Percentiles rank a stretch among this genome's conserved stretches.
phyloP scores from a whole-genome alignment of 64 coral and sea anemone species.

The Cladopsammia gracilis region DNA sequence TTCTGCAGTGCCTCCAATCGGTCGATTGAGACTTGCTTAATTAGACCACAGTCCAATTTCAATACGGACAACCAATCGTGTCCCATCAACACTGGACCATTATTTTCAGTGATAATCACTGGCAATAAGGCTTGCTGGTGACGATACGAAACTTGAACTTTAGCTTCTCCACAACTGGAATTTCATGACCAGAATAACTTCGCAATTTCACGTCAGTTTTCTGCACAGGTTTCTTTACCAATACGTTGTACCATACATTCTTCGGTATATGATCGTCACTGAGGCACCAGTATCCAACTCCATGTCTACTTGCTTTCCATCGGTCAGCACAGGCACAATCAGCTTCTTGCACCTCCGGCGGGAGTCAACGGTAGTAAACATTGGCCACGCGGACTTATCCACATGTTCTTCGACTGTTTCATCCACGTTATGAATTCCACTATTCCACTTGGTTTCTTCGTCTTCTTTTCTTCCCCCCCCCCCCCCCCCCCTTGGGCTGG shows the following conservation, averaged over 20 bases:
- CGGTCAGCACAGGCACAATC: background rate
- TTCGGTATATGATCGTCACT: slow-evolving; percentile 23
- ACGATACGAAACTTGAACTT: too few relatives aligned
- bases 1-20: background rate
- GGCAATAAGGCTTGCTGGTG: too few relatives aligned
- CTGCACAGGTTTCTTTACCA: background rate
- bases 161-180: background rate
- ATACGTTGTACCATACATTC: background rate
- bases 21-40: background rate
- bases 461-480: background rate
- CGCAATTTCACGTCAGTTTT: too few relatives aligned
- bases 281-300: background rate
- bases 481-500: background rate
- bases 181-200: slow-evolving; percentile 19
- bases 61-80: slow-evolving; percentile 7
- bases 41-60: slow-evolving; percentile 3
- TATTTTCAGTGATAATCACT: slow-evolving; percentile 13
- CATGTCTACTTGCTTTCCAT: too few relatives aligned
- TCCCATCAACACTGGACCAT: slow-evolving; percentile 25
- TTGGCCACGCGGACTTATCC: background rate
- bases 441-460: background rate
- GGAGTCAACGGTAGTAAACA: background rate
- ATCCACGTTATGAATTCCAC: too few relatives aligned
- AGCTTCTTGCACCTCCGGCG: background rate
- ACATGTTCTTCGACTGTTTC: background rate